These are phyloP conservation scores for Raphicerus campestris DNA, from an alignment of 2,113 vertebrate genomes.

Conservation along the genomic window DNA sequence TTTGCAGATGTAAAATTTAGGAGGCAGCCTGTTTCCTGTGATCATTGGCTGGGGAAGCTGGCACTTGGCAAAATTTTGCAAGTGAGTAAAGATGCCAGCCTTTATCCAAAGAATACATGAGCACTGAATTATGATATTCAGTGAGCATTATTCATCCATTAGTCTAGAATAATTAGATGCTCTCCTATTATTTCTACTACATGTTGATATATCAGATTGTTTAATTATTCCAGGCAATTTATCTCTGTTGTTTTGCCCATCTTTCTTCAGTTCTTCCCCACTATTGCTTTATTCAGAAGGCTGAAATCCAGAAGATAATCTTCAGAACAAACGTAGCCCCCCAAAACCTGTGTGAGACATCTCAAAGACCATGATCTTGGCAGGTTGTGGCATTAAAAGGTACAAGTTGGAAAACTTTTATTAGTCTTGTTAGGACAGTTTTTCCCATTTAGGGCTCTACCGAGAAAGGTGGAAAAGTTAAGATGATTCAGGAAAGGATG, in stretches of 20 bases:
- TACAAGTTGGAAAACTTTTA: neutral
- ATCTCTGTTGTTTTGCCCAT: conserved; percentile 57
- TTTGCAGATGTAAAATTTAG: conserved; percentile 66
- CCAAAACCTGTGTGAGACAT: neutral
- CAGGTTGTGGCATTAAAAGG: neutral
- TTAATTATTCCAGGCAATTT: conserved; percentile 65
- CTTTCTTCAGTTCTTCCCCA: neutral
- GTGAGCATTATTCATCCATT: neutral
- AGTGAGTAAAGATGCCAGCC: conserved; percentile 62
- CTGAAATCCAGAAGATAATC: neutral
- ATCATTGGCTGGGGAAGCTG: conserved; percentile 64
- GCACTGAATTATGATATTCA: neutral
- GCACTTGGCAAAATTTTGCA: conserved; percentile 55
- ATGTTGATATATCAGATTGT: conserved; percentile 39
- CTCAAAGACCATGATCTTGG: neutral
- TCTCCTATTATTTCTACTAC: conserved; percentile 62
- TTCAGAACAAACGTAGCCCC: neutral
- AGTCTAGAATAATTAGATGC: conserved; percentile 43
- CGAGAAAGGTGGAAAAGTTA: neutral
- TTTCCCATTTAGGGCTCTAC: neutral
- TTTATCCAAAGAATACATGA: conserved; percentile 43
- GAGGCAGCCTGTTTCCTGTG: conserved; percentile 51
- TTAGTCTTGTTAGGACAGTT: neutral
- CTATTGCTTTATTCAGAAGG: conserved; percentile 28
- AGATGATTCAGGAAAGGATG: neutral